phyloP scores from a whole-genome alignment of 2,113 vertebrate genomes.

The Micronycteris hirsuta region DNA sequence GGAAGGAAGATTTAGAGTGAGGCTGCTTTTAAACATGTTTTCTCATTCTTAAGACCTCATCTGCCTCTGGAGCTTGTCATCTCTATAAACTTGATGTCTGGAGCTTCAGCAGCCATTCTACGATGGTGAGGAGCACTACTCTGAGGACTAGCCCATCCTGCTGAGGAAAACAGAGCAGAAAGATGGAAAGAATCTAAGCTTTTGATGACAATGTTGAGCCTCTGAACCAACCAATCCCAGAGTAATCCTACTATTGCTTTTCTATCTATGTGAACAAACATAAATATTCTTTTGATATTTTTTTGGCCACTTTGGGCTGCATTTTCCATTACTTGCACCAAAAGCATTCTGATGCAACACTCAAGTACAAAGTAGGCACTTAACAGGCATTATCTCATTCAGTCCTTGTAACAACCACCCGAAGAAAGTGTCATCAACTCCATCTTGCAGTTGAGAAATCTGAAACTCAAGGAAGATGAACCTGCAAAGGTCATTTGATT shows the following conservation, averaged over 20 bases:
- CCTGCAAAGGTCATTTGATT: not conserved
- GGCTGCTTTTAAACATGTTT: constrained; percentile 2
- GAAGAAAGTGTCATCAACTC: not conserved
- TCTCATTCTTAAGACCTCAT: not conserved
- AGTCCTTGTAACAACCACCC: not conserved
- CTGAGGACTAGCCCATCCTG: not conserved
- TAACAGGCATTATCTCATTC: not conserved
- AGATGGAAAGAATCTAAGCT: not conserved
- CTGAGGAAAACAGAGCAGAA: not conserved
- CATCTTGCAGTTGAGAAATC: not conserved
- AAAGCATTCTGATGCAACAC: not conserved
- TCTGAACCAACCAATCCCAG: not conserved
- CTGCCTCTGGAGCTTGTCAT: not conserved
- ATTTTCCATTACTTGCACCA: constrained; percentile 8
- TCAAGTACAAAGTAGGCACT: not conserved
- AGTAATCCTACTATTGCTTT: not conserved
- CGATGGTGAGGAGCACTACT: not conserved
- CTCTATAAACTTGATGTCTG: not conserved
- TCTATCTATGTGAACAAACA: not conserved
- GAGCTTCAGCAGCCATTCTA: not conserved
- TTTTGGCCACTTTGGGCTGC: not conserved
- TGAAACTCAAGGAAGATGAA: not conserved
- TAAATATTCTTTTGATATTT: not conserved
- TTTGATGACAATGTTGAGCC: not conserved
- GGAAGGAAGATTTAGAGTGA: not conserved